phyloP scores from a whole-genome alignment of 1,140 invertebrate genomes.

The Bombus cullumanus region DNA sequence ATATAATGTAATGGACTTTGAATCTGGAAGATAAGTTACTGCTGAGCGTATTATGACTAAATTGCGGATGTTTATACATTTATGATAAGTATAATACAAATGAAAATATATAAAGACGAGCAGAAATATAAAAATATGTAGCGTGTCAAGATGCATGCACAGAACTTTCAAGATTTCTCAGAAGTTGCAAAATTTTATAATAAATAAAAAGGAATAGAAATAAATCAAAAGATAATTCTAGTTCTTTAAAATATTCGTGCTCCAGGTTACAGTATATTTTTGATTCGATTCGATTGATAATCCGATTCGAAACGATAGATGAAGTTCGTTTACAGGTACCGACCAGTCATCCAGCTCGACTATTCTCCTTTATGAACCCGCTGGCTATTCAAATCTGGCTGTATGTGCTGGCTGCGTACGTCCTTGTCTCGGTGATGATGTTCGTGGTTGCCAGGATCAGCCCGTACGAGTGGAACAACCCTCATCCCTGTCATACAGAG shows the following conservation, averaged over 20 bases:
- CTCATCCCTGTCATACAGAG: slow-evolving; percentile 88
- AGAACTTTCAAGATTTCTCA: too few species aligned
- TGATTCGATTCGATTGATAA: too few species aligned
- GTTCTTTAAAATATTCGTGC: not conserved
- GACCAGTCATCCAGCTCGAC: slow-evolving; percentile 87
- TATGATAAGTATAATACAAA: not conserved
- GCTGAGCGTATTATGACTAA: not conserved
- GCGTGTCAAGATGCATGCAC: too few species aligned
- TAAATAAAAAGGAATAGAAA: too few species aligned
- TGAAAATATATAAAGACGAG: not conserved
- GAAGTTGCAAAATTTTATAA: too few species aligned
- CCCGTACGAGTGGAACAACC: slow-evolving; percentile 92
- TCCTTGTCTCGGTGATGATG: slow-evolving; percentile 91
- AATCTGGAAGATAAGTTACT: not conserved
- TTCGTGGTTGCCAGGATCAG: slow-evolving; percentile 92
- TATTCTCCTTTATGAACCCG: slow-evolving; percentile 95
- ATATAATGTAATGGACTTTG: not conserved
- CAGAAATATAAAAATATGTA: not conserved
- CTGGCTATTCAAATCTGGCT: slow-evolving; percentile 93
- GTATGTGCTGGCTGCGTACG: slow-evolving; percentile 90
- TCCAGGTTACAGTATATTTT: too few species aligned
- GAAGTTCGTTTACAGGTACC: slow-evolving; percentile 83
- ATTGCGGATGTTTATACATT: not conserved
- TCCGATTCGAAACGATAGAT: not conserved
- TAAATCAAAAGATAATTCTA: not conserved